phyloP scores from a whole-genome alignment of 2,888 invertebrate species.

The Drosophila tripunctata region DNA sequence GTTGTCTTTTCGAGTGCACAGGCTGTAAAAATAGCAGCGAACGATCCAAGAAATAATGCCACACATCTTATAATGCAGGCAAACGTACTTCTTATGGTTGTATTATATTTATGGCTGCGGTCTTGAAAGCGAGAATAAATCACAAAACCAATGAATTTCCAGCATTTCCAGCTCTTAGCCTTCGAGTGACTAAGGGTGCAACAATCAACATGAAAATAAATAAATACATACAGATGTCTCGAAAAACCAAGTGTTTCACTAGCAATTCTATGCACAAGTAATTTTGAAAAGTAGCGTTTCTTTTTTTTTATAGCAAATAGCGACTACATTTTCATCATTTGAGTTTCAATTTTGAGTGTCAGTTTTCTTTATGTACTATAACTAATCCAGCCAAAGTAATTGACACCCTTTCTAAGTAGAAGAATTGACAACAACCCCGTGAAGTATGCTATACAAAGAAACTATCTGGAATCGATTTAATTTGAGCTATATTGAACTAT shows the following conservation, averaged over 20 bases:
- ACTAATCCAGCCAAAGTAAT: constrained; percentile 27
- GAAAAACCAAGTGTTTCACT: constrained; percentile 4
- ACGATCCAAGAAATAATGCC: constrained; percentile 25
- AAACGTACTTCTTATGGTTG: no score
- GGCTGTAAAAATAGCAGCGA: constrained; percentile 56
- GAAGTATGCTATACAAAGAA: constrained; percentile 39
- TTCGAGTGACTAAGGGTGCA: background rate
- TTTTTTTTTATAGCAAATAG: no score
- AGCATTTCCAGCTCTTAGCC: constrained; percentile 39
- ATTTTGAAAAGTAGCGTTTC: no score
- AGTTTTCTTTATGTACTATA: constrained; percentile 13
- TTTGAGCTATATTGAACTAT: no score
- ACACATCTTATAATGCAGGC: no score
- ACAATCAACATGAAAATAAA: background rate
- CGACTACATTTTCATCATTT: background rate
- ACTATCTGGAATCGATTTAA: no score
- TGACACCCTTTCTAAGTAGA: constrained; percentile 17
- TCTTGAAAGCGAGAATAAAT: constrained; percentile 46
- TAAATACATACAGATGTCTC: background rate
- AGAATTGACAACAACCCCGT: constrained; percentile 19
- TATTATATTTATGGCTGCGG: constrained; percentile 42
- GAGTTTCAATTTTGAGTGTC: background rate
- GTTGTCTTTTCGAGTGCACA: constrained; percentile 30
- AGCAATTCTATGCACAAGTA: no score
- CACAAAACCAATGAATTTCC: constrained; percentile 54